Percentiles rank a stretch among this genome's conserved stretches.
These are phyloP conservation scores for Oceanodroma leucorhoa DNA, from an alignment of 2,797 vertebrate genomes.

Conservation along the genomic window DNA sequence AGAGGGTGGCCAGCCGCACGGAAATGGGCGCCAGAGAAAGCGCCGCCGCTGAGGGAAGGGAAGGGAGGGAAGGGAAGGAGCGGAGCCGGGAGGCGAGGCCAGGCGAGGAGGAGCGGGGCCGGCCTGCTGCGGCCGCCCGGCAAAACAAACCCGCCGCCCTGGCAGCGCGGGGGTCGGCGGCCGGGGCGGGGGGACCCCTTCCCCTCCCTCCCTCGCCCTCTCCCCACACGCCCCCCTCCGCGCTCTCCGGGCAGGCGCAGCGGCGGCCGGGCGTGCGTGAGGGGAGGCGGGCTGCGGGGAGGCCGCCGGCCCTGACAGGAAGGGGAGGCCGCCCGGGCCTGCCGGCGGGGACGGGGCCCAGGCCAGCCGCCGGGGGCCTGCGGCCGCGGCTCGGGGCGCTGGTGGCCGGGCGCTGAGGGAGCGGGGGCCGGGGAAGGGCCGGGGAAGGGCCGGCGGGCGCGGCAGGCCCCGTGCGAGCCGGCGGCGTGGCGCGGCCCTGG, in stretches of 20 bases:
- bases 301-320: background rate
- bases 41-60: background rate
- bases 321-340: background rate
- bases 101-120: background rate
- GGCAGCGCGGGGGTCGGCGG: background rate
- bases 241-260: background rate
- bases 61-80: background rate
- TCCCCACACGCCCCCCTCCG: background rate
- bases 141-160: background rate
- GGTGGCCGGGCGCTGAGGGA: background rate
- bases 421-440: background rate
- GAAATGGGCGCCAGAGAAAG: slow-evolving; percentile 37
- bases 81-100: slow-evolving; percentile 27
- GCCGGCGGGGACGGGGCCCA: background rate
- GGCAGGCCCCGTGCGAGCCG: background rate
- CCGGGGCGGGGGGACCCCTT: background rate
- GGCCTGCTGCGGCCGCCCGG: background rate
- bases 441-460: background rate
- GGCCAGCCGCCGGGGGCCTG: background rate
- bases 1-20: slow-evolving; percentile 58
- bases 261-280: background rate
- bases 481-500: background rate
- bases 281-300: background rate
- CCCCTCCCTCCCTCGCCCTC: no score
- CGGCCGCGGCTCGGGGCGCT: background rate